Base-by-base conservation (phyloP, 2,113 vertebrate genomes). In the Hoplias malabaricus region DNA sequence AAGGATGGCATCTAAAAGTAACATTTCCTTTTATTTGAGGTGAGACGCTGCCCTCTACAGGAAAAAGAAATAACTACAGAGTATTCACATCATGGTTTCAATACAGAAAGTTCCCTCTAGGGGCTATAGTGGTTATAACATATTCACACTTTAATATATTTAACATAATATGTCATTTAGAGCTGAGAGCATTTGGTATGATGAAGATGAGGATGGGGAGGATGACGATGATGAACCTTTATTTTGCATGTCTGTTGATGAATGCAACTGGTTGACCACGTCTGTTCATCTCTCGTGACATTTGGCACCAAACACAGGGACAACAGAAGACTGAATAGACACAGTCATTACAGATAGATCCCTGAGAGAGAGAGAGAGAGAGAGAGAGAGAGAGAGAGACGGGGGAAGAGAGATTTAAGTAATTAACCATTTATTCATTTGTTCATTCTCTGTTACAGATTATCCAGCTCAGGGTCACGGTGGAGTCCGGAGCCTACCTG, bases 251-350 rank as follows among this genome's bases (percentile, higher is more conserved):
- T 7, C 13, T 10, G 2, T 40, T 48, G 42, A 75, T 2, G 7
- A 82, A 48, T 3, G 80, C 66, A 4, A 89, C 42, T 5, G 83
- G 73, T 6, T 63, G 56, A 0, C 1, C 31, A 27, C 89, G 83
- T 1, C 14, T 48, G 75, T 90, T 88, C 21, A 91, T 89, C 72
- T 92, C 89, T 54, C 89, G 85, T 0, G 90, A 80, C 16, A 92
- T 85, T 80, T 91, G 91, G 76, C 91, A 90, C 90, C 90, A 90
- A 63, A 70, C 75, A 80, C 92, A 93, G 40, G 88, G 67, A 21
- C 54, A 33, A 25, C 90, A 92, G 85, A 68, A 90, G 63, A 4
- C 84, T 48, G 85, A 21, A 40, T 80, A 79, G 67, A 88, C 8
- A 0, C 82, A 87, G 87, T 91, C 90, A 0, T 81, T 81, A 73